phyloP scores from a whole-genome alignment of 64 coral and sea anemone species.

The Dendronephthya gigantea region DNA sequence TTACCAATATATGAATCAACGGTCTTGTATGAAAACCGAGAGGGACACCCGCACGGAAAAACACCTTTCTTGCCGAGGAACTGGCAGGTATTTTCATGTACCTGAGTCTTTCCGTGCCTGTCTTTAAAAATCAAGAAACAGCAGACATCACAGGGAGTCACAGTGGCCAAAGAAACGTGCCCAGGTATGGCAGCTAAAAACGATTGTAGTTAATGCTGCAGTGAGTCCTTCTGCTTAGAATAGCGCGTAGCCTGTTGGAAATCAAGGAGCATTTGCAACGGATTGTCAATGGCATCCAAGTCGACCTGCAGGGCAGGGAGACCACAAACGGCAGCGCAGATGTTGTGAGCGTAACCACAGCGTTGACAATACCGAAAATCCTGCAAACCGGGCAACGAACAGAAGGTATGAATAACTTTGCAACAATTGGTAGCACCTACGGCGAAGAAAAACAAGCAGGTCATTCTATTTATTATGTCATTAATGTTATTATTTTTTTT shows the following conservation, averaged over 20 bases:
- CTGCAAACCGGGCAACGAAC: neutral
- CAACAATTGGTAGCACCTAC: neutral
- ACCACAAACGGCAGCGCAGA: neutral
- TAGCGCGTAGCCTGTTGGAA: neutral
- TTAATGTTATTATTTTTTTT: no score
- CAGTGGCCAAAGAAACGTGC: neutral
- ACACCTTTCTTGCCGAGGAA: neutral
- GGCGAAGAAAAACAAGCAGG: neutral
- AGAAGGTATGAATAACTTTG: constrained; percentile 17
- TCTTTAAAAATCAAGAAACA: neutral
- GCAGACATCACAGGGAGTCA: neutral
- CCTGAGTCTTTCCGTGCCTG: neutral
- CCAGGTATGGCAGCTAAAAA: neutral
- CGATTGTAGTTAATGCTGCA: neutral
- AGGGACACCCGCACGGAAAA: neutral
- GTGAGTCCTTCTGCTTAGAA: neutral
- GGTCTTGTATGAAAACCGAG: no score
- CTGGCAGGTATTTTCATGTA: neutral
- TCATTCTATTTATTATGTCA: neutral
- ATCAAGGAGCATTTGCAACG: neutral
- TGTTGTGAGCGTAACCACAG: neutral
- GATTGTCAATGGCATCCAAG: neutral
- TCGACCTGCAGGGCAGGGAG: neutral
- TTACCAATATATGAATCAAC: no score
- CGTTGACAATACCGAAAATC: constrained; percentile 10